A percentile compares a stretch with the other conserved stretches of the same genome.
These are phyloP conservation scores for Cataglyphis albicans DNA, from an alignment of 2,888 invertebrate species.

Conservation along the genomic window DNA sequence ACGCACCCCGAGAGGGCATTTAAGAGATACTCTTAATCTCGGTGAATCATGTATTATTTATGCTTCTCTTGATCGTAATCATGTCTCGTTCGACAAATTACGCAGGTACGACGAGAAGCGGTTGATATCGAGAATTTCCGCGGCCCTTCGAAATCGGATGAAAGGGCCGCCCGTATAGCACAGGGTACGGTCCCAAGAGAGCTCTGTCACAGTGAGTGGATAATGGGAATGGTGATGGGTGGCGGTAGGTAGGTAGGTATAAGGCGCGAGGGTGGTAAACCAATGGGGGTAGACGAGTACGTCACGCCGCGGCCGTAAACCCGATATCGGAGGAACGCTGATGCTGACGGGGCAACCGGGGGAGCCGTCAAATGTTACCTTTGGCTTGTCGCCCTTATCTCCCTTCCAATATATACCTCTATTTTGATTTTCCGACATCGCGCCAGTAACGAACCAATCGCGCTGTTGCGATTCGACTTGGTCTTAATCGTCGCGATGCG, in stretches of 20 bases:
- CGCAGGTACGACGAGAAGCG: constrained; percentile 61
- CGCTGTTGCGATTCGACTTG: background rate
- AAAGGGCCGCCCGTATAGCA: constrained; percentile 44
- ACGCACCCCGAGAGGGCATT: background rate
- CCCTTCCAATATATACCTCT: constrained; percentile 72
- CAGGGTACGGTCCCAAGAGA: constrained; percentile 80
- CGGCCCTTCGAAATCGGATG: constrained; percentile 63
- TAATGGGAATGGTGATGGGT: constrained; percentile 84
- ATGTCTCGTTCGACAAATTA: constrained; percentile 50
- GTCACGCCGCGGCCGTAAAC: constrained; percentile 85
- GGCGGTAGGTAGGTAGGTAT: constrained; percentile 71
- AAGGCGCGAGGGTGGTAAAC: constrained; percentile 75
- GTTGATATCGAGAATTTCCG: constrained; percentile 59
- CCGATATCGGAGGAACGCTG: constrained; percentile 82
- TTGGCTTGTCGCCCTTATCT: constrained; percentile 73
- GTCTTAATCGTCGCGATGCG: background rate
- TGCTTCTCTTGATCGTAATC: constrained; percentile 34
- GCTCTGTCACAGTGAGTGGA: constrained; percentile 85
- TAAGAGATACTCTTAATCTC: constrained; percentile 11
- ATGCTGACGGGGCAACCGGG: constrained; percentile 85
- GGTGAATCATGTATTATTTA: constrained; percentile 34
- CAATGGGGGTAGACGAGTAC: constrained; percentile 82
- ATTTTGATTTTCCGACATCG: constrained; percentile 48
- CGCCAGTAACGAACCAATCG: constrained; percentile 36
- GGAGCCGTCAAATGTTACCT: constrained; percentile 85